phyloP scores from a whole-genome alignment of 92 coral and sea anemone genomes.

The Epizoanthus ramosus region DNA sequence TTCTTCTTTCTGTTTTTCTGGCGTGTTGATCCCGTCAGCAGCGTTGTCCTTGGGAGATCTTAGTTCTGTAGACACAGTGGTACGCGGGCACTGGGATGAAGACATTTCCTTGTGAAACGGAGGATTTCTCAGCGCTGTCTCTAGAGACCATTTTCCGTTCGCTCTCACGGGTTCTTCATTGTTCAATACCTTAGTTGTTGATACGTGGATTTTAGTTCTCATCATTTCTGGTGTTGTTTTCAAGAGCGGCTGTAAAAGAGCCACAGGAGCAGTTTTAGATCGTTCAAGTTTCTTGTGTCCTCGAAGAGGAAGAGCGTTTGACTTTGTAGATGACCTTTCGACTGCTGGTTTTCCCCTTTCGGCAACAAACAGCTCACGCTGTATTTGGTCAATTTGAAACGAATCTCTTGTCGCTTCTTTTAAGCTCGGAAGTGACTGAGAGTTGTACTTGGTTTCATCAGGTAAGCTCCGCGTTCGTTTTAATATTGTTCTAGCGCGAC shows the following conservation, averaged over 20 bases:
- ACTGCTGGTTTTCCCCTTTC: constrained; percentile 12
- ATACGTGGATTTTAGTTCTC: constrained; percentile 51
- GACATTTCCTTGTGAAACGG: background rate
- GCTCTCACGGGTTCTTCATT: background rate
- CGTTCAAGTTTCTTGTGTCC: constrained; percentile 69
- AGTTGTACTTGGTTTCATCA: background rate
- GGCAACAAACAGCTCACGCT: too few species aligned
- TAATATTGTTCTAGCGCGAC: background rate
- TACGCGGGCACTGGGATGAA: background rate
- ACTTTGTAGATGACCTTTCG: background rate
- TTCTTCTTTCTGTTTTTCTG: background rate
- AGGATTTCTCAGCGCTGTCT: background rate
- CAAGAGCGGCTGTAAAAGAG: constrained; percentile 58
- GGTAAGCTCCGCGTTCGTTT: constrained; percentile 15
- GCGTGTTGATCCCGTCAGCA: background rate
- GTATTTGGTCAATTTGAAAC: background rate
- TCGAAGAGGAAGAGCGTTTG: background rate
- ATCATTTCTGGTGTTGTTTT: constrained; percentile 58
- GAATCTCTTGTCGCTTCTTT: constrained; percentile 13
- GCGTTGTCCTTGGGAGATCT: background rate
- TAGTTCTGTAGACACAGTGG: background rate
- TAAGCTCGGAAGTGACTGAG: constrained; percentile 8
- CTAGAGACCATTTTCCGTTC: background rate
- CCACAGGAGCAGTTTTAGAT: constrained; percentile 72
- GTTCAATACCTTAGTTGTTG: constrained; percentile 25